A percentile compares a stretch with the other conserved stretches of the same genome.
These are phyloP conservation scores for Anguilla obscura DNA, from an alignment of 2,797 vertebrate species.

Conservation along the genomic window DNA sequence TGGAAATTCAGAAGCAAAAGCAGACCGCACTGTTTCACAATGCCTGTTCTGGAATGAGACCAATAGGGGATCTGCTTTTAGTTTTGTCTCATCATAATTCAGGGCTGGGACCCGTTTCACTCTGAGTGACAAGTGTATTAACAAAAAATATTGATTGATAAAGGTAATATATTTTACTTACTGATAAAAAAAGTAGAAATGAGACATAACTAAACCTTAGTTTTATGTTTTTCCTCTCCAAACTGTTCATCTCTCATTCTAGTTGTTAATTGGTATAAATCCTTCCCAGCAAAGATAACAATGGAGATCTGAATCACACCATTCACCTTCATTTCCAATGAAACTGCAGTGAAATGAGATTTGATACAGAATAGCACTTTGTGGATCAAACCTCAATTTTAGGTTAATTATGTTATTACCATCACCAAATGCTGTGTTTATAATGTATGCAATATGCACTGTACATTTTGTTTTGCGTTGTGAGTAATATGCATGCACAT, in stretches of 20 bases:
- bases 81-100: neutral
- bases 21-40: neutral
- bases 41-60: neutral
- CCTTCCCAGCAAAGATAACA: neutral
- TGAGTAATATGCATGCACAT: no score
- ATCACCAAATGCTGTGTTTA: no score
- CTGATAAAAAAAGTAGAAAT: neutral
- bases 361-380: neutral
- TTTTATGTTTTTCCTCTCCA: neutral
- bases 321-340: neutral
- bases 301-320: neutral
- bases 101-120: neutral
- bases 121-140: neutral
- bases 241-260: neutral
- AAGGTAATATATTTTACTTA: neutral
- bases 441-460: no score
- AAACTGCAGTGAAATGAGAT: neutral
- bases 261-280: neutral
- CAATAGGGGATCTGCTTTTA: neutral
- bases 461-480: no score
- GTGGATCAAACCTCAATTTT: no score
- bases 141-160: neutral
- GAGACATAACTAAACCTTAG: neutral
- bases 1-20: neutral
- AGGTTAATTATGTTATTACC: no score